Evolutionary conservation across 2,888 invertebrate genomes (phyloP), one percentile per base, ranked within the genome.

Genomic region (Geophilus truncorum): DNA sequence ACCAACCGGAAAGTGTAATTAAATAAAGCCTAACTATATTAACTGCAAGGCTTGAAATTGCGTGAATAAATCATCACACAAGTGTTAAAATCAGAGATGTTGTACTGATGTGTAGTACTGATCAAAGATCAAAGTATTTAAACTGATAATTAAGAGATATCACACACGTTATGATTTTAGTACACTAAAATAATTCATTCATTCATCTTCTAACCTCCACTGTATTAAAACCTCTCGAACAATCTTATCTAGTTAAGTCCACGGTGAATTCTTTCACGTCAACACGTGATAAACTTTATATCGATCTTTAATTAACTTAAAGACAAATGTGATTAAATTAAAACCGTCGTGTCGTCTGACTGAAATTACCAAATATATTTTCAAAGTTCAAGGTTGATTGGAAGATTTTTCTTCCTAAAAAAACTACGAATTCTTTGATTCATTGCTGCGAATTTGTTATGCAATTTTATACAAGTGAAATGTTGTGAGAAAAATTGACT

Each of bases 1-100:
- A 15, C 70, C 25, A 70, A 70, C 70, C 70, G 70, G 70, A 70
- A 70, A 70, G n/a, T 25, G 70, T 70, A 70, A 70, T 70, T 70
- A 28, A 28, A 51, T 23, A 23, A 28, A 28, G 28, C 70, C 70
- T 70, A 70, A 70, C 70, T 25, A 70, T 25, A 70, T 70, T 70
- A 28, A 23, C 28, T 10, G 70, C n/a, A 25, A 25, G 18, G 18
- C 51, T 51, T 6, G 51, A 15, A 70, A 70, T 70, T 70, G 28
- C n/a, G 23, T 70, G 70, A 70, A 23, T 70, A 25, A 70, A 62
- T 62, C 57, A 62, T 62, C 7, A 18, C 23, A 57, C n/a, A 18
- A 57, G 21, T 57, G 57, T 57, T 18, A 4, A n/a, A n/a, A n/a
- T n/a, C n/a, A n/a, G n/a, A n/a, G n/a, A n/a, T n/a, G n/a, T n/a